Base-by-base conservation (phyloP, 2,888 invertebrate genomes). In the Corythucha ciliata region DNA sequence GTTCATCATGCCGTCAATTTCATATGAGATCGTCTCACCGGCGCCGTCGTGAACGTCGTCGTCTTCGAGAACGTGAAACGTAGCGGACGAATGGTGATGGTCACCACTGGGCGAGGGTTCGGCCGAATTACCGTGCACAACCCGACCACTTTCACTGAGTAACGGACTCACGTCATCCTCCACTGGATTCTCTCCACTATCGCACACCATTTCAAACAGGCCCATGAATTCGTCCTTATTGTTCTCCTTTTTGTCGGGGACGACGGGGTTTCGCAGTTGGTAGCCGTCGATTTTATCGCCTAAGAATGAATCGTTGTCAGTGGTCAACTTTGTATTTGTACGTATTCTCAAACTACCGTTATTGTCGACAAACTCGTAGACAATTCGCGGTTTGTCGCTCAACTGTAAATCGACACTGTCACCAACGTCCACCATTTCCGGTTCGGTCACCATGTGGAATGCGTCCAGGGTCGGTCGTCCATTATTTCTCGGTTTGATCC, bases 301-400 rank as follows among this genome's bases (percentile, higher is more conserved):
- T n/a, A n/a, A n/a, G n/a, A n/a, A n/a, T n/a, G n/a, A n/a, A n/a
- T n/a, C n/a, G n/a, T n/a, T n/a, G n/a, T n/a, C n/a, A n/a, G n/a
- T n/a, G n/a, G n/a, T n/a, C n/a, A n/a, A n/a, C n/a, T n/a, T n/a
- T n/a, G n/a, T n/a, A n/a, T n/a, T n/a, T n/a, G n/a, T n/a, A n/a
- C n/a, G n/a, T n/a, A n/a, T n/a, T n/a, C n/a, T n/a, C n/a, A n/a
- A n/a, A n/a, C n/a, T n/a, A n/a, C n/a, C n/a, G 49, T 58, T 54
- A 25, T 61, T 56, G 55, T 62, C 50, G 48, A 61, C 55, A 36
- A 61, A 37, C 42, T 61, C 49, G n/a, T n/a, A n/a, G n/a, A n/a
- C n/a, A n/a, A n/a, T n/a, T n/a, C n/a, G n/a, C n/a, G n/a, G n/a
- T n/a, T n/a, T n/a, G n/a, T n/a, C n/a, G n/a, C n/a, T n/a, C 46